Conservation (phyloP, 2,113 vertebrate species). For the Ranitomeya imitator region DNA sequence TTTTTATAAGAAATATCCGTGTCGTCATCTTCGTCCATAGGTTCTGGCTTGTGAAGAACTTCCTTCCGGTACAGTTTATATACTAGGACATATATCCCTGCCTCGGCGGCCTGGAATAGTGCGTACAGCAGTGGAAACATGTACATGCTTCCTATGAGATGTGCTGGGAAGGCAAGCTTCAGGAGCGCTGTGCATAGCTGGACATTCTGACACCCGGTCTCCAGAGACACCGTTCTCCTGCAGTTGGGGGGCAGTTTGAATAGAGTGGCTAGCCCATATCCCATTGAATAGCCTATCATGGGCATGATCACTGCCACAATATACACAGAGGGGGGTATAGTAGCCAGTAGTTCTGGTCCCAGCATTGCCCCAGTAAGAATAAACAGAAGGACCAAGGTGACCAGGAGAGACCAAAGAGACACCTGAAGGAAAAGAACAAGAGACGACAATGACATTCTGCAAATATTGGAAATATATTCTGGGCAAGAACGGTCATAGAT, state of each 20-base stretch:
- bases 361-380: slow-evolving; percentile 93
- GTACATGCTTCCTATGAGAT: slow-evolving; percentile 91
- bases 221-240: slow-evolving; percentile 88
- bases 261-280: slow-evolving; percentile 86
- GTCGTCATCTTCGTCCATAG: slow-evolving; percentile 76
- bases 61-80: slow-evolving; percentile 87
- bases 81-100: slow-evolving; percentile 85
- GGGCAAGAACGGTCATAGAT: background rate
- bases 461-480: background rate
- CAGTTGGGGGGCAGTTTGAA: slow-evolving; percentile 87
- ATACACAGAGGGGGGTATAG: slow-evolving; percentile 88
- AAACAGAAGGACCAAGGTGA: slow-evolving; percentile 91
- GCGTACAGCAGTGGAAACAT: slow-evolving; percentile 97
- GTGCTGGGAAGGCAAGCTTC: slow-evolving; percentile 91
- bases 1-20: slow-evolving; percentile 88
- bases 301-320: slow-evolving; percentile 92
- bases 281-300: slow-evolving; percentile 83
- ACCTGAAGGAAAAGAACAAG: slow-evolving; percentile 72
- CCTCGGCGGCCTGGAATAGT: slow-evolving; percentile 93
- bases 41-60: slow-evolving; percentile 81
- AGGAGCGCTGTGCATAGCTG: slow-evolving; percentile 97
- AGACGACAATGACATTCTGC: background rate
- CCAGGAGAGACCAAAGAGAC: slow-evolving; percentile 91
- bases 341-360: slow-evolving; percentile 88
- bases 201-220: slow-evolving; percentile 96